phyloP scores from a whole-genome alignment of 1,140 invertebrate genomes.

The Venustaconcha ellipsiformis region DNA sequence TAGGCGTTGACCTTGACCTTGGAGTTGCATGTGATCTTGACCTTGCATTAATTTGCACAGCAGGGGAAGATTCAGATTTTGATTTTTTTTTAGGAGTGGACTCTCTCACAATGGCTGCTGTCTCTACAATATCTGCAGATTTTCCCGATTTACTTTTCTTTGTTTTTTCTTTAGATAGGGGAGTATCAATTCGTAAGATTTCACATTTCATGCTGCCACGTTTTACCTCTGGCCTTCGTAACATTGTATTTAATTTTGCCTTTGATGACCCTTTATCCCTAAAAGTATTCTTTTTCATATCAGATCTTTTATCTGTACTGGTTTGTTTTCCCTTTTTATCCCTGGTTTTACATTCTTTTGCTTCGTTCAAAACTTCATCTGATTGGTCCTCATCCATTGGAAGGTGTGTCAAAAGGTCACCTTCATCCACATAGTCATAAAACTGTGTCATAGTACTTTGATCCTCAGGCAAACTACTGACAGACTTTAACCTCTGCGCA shows the following conservation, averaged over 20 bases:
- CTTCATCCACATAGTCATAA: constrained; percentile 33
- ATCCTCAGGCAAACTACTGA: constrained; percentile 15
- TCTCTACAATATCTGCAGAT: no score
- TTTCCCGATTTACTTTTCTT: no score
- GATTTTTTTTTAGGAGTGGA: not conserved
- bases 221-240: not conserved
- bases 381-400: not conserved
- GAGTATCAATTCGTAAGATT: no score
- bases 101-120: no score
- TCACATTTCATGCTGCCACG: no score
- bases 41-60: not conserved
- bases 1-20: constrained; percentile 16
- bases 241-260: not conserved
- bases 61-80: not conserved
- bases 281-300: not conserved
- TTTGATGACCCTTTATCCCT: not conserved
- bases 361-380: not conserved
- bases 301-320: not conserved
- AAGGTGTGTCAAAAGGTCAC: not conserved
- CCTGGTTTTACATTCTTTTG: not conserved
- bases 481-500: not conserved
- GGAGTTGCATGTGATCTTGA: constrained; percentile 1
- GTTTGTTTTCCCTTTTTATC: not conserved
- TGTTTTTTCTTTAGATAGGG: no score
- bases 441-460: constrained; percentile 47